A percentile compares a stretch with the other conserved stretches of the same genome.
Evolutionary conservation across 2,797 vertebrate genomes (phyloP).

Genomic region (Falco rusticolus): DNA sequence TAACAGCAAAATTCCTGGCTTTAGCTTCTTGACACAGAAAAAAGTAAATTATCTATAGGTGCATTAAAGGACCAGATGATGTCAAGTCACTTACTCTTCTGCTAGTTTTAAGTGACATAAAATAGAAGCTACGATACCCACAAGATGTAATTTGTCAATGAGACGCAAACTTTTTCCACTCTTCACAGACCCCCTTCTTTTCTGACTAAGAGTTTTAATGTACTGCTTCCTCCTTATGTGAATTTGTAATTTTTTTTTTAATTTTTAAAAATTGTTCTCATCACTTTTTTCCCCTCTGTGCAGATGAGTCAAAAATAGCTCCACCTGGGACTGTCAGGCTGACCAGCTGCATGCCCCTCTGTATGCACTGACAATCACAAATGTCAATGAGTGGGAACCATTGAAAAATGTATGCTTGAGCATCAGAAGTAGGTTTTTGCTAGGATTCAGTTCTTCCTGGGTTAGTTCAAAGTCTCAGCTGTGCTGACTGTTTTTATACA

Average conservation of each 20-base stretch:
- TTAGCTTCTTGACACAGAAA: neutral
- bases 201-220: neutral
- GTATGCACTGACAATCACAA: neutral
- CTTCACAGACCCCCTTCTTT: neutral
- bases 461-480: neutral
- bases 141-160: neutral
- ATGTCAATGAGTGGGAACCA: neutral
- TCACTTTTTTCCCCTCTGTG: neutral
- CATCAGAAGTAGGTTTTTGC: neutral
- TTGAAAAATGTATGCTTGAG: neutral
- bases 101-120: neutral
- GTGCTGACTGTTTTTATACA: neutral
- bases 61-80: neutral
- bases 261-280: neutral
- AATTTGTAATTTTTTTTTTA: neutral
- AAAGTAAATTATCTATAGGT: neutral
- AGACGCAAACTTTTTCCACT: neutral
- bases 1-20: neutral
- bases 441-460: neutral
- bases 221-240: neutral
- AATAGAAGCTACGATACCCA: neutral
- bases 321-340: neutral
- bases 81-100: neutral
- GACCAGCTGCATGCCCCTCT: neutral
- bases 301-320: neutral